These are phyloP conservation scores for Paraescarpia echinospica DNA, from an alignment of 1,140 invertebrate species.

Conservation along the genomic window DNA sequence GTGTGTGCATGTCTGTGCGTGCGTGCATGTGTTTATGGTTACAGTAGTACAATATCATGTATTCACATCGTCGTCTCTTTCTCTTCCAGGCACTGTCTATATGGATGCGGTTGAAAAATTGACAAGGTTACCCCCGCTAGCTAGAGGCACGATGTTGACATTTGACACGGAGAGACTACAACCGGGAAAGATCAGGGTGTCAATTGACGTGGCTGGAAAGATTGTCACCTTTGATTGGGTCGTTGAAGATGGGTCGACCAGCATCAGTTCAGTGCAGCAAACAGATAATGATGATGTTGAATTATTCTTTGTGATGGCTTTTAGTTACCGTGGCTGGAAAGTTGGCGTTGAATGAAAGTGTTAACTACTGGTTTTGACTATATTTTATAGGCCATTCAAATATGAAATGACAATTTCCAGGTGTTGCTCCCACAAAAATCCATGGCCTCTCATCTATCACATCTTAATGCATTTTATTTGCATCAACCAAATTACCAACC, in stretches of 20 bases:
- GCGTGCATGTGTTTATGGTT: too few species aligned
- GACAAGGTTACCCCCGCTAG: conserved; percentile 45
- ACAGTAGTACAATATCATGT: not conserved
- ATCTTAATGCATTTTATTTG: not conserved
- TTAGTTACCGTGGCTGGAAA: not conserved
- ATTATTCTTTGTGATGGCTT: conserved; percentile 6
- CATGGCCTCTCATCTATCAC: not conserved
- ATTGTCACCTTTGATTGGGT: conserved; percentile 53
- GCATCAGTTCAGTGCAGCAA: not conserved
- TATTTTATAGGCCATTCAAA: not conserved
- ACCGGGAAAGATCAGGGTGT: conserved; percentile 49
- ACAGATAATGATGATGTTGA: not conserved
- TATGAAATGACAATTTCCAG: not conserved
- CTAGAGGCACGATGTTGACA: conserved; percentile 44
- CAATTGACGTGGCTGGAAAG: conserved; percentile 47
- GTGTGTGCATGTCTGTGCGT: too few species aligned
- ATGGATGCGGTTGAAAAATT: conserved; percentile 54
- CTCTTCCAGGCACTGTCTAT: conserved; percentile 43
- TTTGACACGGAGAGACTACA: conserved; percentile 47
- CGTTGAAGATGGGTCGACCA: not conserved
- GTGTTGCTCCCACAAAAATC: not conserved
- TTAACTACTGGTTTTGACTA: not conserved
- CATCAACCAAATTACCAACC: not conserved
- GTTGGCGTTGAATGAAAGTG: not conserved
- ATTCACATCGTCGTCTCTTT: not conserved